These are phyloP conservation scores for Pemphigus obesinymphae DNA, from an alignment of 1,140 invertebrate species.

Conservation along the genomic window DNA sequence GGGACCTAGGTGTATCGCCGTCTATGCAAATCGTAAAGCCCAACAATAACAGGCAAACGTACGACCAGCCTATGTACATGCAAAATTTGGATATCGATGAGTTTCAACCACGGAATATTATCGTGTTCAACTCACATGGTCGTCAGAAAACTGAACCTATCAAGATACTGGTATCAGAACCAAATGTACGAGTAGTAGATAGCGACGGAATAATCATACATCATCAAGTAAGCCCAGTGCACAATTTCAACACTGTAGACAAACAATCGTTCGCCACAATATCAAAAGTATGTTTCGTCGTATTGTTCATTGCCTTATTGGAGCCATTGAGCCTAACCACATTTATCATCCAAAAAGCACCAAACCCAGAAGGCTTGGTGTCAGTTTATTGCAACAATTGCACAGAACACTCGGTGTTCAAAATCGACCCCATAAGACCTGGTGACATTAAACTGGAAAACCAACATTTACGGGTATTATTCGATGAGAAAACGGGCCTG, in stretches of 20 bases:
- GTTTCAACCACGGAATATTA: constrained; percentile 53
- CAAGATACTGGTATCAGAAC: constrained; percentile 64
- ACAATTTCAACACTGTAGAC: constrained; percentile 53
- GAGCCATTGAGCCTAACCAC: constrained; percentile 68
- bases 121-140: constrained; percentile 76
- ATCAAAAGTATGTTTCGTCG: constrained; percentile 52
- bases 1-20: constrained; percentile 41
- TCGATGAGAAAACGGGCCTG: constrained; percentile 76
- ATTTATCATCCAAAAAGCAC: constrained; percentile 56
- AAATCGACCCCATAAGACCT: constrained; percentile 65
- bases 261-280: constrained; percentile 21
- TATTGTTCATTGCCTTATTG: constrained; percentile 73
- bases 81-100: constrained; percentile 61
- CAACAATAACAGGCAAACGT: constrained; percentile 77
- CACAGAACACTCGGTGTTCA: constrained; percentile 55
- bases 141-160: constrained; percentile 73
- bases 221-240: constrained; percentile 78
- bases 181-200: constrained; percentile 69
- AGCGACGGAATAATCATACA: constrained; percentile 56
- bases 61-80: constrained; percentile 56
- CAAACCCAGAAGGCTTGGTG: constrained; percentile 50
- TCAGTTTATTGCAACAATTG: constrained; percentile 71
- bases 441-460: constrained; percentile 87
- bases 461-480: constrained; percentile 66
- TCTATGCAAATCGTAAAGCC: constrained; percentile 58